Base-by-base conservation (phyloP, 2,113 vertebrate genomes). In the Pampusana beccarii region DNA sequence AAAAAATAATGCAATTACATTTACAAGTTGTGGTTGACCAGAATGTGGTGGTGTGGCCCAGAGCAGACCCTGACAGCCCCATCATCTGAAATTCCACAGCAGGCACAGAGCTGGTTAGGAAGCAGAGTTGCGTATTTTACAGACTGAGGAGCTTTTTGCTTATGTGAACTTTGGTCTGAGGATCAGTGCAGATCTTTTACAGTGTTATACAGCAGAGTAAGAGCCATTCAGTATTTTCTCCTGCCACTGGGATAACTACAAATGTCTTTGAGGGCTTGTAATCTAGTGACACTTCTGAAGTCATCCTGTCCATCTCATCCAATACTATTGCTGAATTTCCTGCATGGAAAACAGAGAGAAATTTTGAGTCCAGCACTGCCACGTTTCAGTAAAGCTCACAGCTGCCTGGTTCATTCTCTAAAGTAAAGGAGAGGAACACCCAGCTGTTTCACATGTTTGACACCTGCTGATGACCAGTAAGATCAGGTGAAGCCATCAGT, bases 191-290 rank as follows among this genome's bases (percentile, higher is more conserved):
- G 3, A 62, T 18, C 16, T 53, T 34, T 7, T 2, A 12, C 18
- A 21, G 4, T 5, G 17, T 17, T 36, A 26, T 1, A 2, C n/a
- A 54, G 11, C 19, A 1, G 2, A 2, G 3, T 13, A 7, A 90
- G 15, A 53, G 5, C 36, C 62, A 10, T 15, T 89, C 31, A 5
- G 20, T 18, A 21, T 61, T 78, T 89, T 58, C 21, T 62, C 4
- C n/a, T 78, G 6, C 46, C 1, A 0, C 38, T 33, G 16, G 33
- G 19, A 25, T 57, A 61, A 60, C 26, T 33, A 33, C 23, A 54
- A 75, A 48, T 15, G 38, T 14, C 19, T 23, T 66, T 7, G 26
- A 48, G n/a, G 38, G 16, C 20, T 40, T 79, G 13, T 26, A 51
- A 83, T 51, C 21, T 25, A 48, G 10, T 24, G 3, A 46, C 4